Base-by-base conservation (phyloP, 2,113 vertebrate species). In the Fregetta grallaria region DNA sequence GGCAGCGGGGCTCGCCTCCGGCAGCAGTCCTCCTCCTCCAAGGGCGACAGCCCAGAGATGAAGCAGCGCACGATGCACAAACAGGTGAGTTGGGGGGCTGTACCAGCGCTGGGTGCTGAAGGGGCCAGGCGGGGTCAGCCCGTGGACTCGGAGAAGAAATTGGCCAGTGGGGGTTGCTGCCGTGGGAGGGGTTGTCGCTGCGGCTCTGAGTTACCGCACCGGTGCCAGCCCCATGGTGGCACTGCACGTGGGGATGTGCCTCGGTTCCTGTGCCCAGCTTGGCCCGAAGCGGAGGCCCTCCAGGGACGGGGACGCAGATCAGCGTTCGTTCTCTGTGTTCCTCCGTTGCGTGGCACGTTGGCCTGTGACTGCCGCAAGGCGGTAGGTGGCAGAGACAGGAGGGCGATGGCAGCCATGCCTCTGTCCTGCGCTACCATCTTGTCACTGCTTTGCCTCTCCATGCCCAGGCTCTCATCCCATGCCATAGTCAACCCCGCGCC, bases 21-120 rank as follows among this genome's bases (percentile, higher is more conserved):
- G 21, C 99, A 99, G 91, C 99, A 99, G 97, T 99, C 99, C 1
- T 99, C 99, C 0, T 99, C 99, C 27, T 99, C 99, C 87, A 99
- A 99, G 95, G 99, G 99, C 0, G 99, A 99, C 97, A 99, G 99
- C 92, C 99, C 99, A 0, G 99, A 99, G 98, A 99, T 98, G 90
- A 99, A 99, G 95, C 99, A 99, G 58, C 98, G 99, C 20, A 97
- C 98, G 3, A 97, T 98, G 92, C 99, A 99, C 97, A 99, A 99
- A 73, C 99, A 99, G 99, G 99, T 99, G 95, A 96, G 98, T 95
- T 8, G 1, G 0, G 15, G 21, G 74, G 89, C 47, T 12, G 7
- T 3, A 1, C 19, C 0, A 1, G 73, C 32, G 18, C 42, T 2
- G 25, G 55, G 63, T 2, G 2, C 8, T 20, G 50, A 34, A 52